Percentiles rank a stretch among this genome's conserved stretches.
Evolutionary conservation across 2,888 invertebrate genomes (phyloP).

Genomic region (Druceiella hillmani): DNA sequence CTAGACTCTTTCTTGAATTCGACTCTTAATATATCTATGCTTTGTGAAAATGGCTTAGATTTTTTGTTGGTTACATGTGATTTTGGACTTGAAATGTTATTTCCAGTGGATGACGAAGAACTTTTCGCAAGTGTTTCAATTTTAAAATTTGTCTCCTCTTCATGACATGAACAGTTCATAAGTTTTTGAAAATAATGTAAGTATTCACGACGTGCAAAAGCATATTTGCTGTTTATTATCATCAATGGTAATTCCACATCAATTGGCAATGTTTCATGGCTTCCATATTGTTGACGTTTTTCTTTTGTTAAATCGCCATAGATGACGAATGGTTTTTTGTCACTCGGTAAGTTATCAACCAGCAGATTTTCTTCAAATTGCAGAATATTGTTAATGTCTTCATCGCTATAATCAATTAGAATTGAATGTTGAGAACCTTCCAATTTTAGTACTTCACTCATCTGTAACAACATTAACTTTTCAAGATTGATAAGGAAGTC

Average conservation of each 20-base stretch:
- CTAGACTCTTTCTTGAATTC: no score
- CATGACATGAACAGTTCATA: no score
- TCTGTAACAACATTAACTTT: constrained; percentile 40
- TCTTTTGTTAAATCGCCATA: constrained; percentile 34
- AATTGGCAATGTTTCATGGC: constrained; percentile 36
- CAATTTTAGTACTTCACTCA: constrained; percentile 39
- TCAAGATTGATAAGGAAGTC: constrained; percentile 41
- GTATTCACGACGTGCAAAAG: no score
- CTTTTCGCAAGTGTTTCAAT: no score
- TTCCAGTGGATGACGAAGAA: no score
- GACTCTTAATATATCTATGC: no score
- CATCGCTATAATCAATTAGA: constrained; percentile 32
- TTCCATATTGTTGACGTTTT: constrained; percentile 31
- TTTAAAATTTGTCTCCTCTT: no score
- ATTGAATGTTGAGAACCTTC: constrained; percentile 29
- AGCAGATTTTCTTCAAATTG: constrained; percentile 29
- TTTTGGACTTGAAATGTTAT: no score
- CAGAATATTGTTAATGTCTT: constrained; percentile 29
- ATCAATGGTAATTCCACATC: constrained; percentile 36
- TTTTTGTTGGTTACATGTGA: no score
- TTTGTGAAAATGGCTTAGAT: no score
- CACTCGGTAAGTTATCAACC: constrained; percentile 27
- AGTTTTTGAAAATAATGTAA: no score
- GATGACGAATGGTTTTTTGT: constrained; percentile 35
- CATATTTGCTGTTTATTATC: constrained; percentile 34